phyloP scores from a whole-genome alignment of 1,140 invertebrate species.

The Pemphigus obesinymphae region DNA sequence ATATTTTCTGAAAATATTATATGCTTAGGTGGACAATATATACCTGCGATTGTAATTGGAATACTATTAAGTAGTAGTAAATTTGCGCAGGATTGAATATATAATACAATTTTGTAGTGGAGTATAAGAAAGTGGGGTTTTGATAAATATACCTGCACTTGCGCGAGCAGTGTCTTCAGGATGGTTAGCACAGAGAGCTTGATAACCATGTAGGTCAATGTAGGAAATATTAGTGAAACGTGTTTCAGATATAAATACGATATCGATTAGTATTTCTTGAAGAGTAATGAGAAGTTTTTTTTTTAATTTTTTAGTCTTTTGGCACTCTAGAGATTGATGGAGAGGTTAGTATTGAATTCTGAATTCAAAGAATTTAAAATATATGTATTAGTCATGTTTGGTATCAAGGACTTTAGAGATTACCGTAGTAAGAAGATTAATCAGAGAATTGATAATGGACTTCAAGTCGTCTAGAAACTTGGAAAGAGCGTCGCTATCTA shows the following conservation, averaged over 20 bases:
- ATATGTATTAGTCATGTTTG: background rate
- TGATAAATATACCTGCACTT: conserved; percentile 5
- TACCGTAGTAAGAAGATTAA: background rate
- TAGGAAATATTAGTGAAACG: background rate
- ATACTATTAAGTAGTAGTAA: no score
- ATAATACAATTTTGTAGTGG: background rate
- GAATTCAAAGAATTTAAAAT: no score
- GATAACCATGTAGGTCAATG: background rate
- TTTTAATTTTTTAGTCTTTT: background rate
- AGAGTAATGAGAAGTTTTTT: background rate
- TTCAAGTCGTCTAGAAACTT: background rate
- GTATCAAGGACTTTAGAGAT: conserved; percentile 4
- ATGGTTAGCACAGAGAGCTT: background rate
- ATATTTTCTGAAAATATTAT: no score
- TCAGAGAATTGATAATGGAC: background rate
- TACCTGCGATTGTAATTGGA: no score
- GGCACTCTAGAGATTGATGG: background rate
- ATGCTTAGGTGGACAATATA: no score
- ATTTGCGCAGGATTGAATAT: no score
- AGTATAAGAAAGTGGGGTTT: background rate
- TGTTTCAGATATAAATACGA: background rate
- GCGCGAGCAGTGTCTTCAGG: background rate
- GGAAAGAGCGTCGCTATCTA: background rate
- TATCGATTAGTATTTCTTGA: background rate
- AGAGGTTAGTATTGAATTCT: no score